Evolutionary conservation across 2,888 invertebrate genomes (phyloP), one percentile per base, ranked within the genome.

Genomic region (Sturmia bella): DNA sequence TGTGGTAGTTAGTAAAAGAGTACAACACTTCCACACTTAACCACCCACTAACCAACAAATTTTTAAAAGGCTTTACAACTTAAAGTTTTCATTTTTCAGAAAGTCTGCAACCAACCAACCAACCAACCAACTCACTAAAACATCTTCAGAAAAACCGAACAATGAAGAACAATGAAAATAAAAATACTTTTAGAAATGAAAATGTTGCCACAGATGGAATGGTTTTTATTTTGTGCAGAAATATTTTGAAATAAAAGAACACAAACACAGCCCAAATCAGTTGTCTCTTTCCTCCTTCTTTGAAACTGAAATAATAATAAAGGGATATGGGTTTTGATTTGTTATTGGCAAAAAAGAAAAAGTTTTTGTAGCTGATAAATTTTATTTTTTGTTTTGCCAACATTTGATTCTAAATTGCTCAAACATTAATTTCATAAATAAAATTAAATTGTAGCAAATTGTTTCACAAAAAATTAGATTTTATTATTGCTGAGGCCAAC

Each of bases 1-100:
- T 70, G 69, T 57, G 39, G 59, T 12, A 48, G 17, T 41, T 59
- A 37, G n/a, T n/a, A n/a, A n/a, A n/a, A n/a, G n/a, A n/a, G n/a
- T n/a, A n/a, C n/a, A n/a, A n/a, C n/a, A 13, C 27, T 27, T 2
- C 6, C 48, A 19, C 45, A 41, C 6, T 32, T 17, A 19, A 32
- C 48, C 61, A 43, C 27, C 15, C 32, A 57, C 48, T 63, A 21
- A 21, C n/a, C 64, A 64, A 41, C 21, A 43, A 52, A 48, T 21
- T 7, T 19, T 37, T 13, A 37, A 70, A 61, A 59, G 24, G 39
- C 59, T 48, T 72, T 61, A 27, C 27, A 43, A 61, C 24, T 57
- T 37, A 21, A 70, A 72, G 11, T 48, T 50, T 43, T 59, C 3
- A 32, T 37, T 73, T 32, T 54, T 45, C 7, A 19, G 54, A 63